Evolutionary conservation across 2,113 vertebrate species (phyloP), one percentile per base, ranked within the genome.

Genomic region (Notothenia rossii): DNA sequence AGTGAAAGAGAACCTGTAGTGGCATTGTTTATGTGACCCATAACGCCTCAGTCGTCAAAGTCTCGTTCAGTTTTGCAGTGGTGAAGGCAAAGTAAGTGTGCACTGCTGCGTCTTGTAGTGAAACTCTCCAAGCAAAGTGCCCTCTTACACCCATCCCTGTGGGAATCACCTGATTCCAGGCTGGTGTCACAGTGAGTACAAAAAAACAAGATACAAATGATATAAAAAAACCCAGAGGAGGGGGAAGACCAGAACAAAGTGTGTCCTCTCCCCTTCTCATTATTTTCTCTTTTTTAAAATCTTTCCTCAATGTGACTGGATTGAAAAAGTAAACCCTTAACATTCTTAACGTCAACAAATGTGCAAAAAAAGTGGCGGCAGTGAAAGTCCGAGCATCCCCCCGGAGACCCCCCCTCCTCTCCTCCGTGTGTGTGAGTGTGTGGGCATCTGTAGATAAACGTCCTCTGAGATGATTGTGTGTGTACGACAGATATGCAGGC

Each of bases 341-440:
- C 98, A 99, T 99, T 99, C 98, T 97, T 97, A 97, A 98, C 93
- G 98, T 99, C 97, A 98, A 98, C 96, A 96, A 95, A 92, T 96
- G 95, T 96, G 95, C 95, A 96, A 95, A 95, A 79, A 95, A 95
- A 95, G 94, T 95, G 95, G 90, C 95, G 92, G 95, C 95, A 96
- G 95, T 95, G 94, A 96, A 91, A 93, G 95, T 96, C 94, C 88
- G 88, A 94, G 90, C 87, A 89, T 93, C 92, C 91, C 88, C 86
- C 86, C 77, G 53, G 76, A 25, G 63, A 73, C 58, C 66, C 64
- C 64, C 79, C 63, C 45, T 61, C 5, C 29, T 56, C 36, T 46
- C 72, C 25, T 25, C 50, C 51, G n/a, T 58, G 48, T 18, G 55
- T 63, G 81, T 72, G 65, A 83, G 65, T 62, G 18, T 48, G 54